These are phyloP conservation scores for Thelaira solivaga DNA, from an alignment of 2,888 invertebrate species.

Conservation along the genomic window DNA sequence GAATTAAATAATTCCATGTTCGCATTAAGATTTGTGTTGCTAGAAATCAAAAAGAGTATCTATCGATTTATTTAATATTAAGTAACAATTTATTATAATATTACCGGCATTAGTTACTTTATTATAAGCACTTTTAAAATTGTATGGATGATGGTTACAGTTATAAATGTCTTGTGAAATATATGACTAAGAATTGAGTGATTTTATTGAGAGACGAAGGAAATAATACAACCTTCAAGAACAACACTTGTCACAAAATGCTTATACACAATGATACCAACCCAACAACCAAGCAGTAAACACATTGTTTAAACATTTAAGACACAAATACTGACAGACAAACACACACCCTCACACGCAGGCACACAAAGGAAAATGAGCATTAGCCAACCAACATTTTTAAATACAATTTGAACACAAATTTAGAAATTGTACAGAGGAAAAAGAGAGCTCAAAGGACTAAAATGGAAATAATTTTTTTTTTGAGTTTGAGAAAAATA, in stretches of 20 bases:
- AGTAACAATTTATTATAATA: conserved; percentile 7
- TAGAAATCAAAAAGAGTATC: not conserved
- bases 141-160: not conserved
- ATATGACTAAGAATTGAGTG: conserved; percentile 21
- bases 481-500: too few relatives aligned
- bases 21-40: not conserved
- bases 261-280: not conserved
- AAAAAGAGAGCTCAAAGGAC: too few relatives aligned
- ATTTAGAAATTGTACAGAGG: too few relatives aligned
- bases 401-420: too few relatives aligned
- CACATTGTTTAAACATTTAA: not conserved
- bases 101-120: conserved; percentile 36
- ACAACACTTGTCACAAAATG: conserved; percentile 39
- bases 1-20: not conserved
- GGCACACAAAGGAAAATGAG: too few relatives aligned
- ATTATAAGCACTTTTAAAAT: not conserved
- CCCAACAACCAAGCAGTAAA: too few relatives aligned
- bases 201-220: conserved; percentile 23
- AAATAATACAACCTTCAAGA: conserved; percentile 52
- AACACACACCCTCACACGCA: too few relatives aligned
- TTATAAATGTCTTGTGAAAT: conserved; percentile 41
- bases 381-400: too few relatives aligned
- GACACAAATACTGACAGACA: too few relatives aligned
- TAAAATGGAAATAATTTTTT: too few relatives aligned
- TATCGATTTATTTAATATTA: conserved; percentile 2